A percentile compares a stretch with the other conserved stretches of the same genome.
These are phyloP conservation scores for Centroberyx gerrardi DNA, from an alignment of 2,797 vertebrate species.

Conservation along the genomic window DNA sequence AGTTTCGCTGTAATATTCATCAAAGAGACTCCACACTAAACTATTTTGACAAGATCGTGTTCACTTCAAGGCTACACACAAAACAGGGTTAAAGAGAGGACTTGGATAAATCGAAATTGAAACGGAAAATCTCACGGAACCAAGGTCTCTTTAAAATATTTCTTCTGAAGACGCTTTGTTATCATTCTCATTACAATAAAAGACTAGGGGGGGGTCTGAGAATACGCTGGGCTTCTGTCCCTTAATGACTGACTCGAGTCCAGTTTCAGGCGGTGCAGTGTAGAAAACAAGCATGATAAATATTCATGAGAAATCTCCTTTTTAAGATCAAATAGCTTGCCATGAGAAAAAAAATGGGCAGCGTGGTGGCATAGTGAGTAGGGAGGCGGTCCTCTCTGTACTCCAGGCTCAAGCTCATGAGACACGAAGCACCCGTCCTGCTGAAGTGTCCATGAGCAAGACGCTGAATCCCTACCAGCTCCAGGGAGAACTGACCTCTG, in stretches of 20 bases:
- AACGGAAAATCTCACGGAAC: constrained; percentile 31
- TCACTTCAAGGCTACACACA: constrained; percentile 57
- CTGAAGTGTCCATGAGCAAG: constrained; percentile 48
- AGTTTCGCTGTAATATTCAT: constrained; percentile 71
- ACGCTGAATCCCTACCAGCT: constrained; percentile 14
- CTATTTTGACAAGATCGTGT: constrained; percentile 59
- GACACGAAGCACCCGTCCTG: constrained; percentile 45
- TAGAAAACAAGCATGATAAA: constrained; percentile 56
- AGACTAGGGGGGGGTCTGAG: constrained; percentile 24
- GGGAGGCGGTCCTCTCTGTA: constrained; percentile 39
- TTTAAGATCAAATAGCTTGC: constrained; percentile 63
- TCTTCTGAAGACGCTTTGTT: constrained; percentile 28
- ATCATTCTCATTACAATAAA: constrained; percentile 51
- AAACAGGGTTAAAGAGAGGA: constrained; percentile 29
- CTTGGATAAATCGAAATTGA: constrained; percentile 44
- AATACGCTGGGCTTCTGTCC: constrained; percentile 2
- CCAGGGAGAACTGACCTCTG: constrained; percentile 7
- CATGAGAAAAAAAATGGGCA: constrained; percentile 18
- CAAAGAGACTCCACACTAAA: constrained; percentile 70
- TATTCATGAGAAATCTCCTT: constrained; percentile 69
- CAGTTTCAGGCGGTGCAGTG: constrained; percentile 38
- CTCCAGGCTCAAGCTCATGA: constrained; percentile 33
- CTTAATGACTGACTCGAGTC: constrained; percentile 59
- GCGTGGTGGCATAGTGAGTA: neutral
- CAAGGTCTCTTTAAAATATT: constrained; percentile 19